Evolutionary conservation across 2,888 invertebrate genomes (phyloP), one percentile per base, ranked within the genome.

Genomic region (Incurvaria masculella): DNA sequence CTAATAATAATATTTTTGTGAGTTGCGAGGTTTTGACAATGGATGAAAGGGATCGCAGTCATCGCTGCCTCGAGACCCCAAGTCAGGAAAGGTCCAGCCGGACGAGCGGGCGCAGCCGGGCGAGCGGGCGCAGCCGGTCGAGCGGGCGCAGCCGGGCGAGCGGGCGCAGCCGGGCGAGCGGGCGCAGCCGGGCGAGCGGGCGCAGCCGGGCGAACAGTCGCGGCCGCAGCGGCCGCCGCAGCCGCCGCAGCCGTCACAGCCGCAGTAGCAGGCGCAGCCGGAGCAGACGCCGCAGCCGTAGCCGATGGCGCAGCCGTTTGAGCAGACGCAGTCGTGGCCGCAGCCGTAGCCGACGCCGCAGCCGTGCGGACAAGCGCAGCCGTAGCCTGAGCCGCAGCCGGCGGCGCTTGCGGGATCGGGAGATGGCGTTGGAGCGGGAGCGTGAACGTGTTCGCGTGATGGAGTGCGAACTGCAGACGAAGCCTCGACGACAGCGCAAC

Each of bases 251-350:
- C 6, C 40, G 17, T 8, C 40, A 16, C 40, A n/a, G 40, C 6
- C 8, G 17, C 6, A 10, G 40, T 10, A n/a, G 16, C 45, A n/a
- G n/a, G n/a, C n/a, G n/a, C n/a, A n/a, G n/a, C n/a, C n/a, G n/a
- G n/a, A n/a, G 38, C 11, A 21, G 19, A 16, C 26, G 23, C 17
- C 5, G 18, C 23, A 26, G 38, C 11, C 33, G 21, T 14, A 21
- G 39, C 14, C 39, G 39, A 6, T 21, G 45, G 21, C 16, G 46
- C 26, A 21, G 41, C n/a, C 6, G 46, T 14, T 11, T 18, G 8
- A 17, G 27, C 21, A 14, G 40, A 19, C 33, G 33, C 19, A 19
- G 45, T 16, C 45, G 45, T 6, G 21, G 45, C 21, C 45, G 40
- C 39, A 42, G 45, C 33, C 20, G 17, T 17, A 26, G 21, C 5